These are phyloP conservation scores for Neodiprion lecontei DNA, from an alignment of 1,140 invertebrate species.

Conservation along the genomic window DNA sequence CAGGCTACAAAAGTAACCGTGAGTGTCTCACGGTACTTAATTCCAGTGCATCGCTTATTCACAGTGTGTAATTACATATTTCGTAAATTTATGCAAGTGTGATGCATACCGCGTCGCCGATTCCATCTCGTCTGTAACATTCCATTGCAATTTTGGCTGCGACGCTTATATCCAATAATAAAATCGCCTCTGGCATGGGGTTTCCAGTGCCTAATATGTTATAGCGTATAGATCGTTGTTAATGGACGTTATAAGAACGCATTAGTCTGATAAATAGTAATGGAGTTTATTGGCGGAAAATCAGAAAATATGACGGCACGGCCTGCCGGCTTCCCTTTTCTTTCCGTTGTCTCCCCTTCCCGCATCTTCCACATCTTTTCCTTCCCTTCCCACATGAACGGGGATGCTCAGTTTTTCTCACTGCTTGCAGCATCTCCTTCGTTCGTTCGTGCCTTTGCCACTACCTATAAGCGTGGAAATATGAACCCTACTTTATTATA, in stretches of 20 bases:
- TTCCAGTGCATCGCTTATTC: too few relatives aligned
- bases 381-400: constrained; percentile 22
- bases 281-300: constrained; percentile 62
- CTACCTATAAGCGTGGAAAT: constrained; percentile 55
- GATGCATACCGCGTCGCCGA: too few relatives aligned
- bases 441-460: constrained; percentile 45
- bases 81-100: too few relatives aligned
- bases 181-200: constrained; percentile 37
- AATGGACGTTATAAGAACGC: constrained; percentile 59
- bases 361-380: constrained; percentile 39
- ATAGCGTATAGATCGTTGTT: constrained; percentile 58
- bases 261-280: constrained; percentile 64
- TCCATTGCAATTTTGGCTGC: too few relatives aligned
- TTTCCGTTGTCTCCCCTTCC: constrained; percentile 36
- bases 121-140: too few relatives aligned
- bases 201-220: constrained; percentile 41
- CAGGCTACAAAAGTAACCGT: neutral
- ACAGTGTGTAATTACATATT: too few relatives aligned
- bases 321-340: constrained; percentile 45
- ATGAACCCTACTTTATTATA: constrained; percentile 61
- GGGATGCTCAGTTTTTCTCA: constrained; percentile 32
- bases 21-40: too few relatives aligned
- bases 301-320: constrained; percentile 60
- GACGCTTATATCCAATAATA: constrained; percentile 36
- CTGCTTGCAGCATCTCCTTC: constrained; percentile 31